Conservation (phyloP, 2,888 invertebrate species). For the Cheiracanthium punctorium region DNA sequence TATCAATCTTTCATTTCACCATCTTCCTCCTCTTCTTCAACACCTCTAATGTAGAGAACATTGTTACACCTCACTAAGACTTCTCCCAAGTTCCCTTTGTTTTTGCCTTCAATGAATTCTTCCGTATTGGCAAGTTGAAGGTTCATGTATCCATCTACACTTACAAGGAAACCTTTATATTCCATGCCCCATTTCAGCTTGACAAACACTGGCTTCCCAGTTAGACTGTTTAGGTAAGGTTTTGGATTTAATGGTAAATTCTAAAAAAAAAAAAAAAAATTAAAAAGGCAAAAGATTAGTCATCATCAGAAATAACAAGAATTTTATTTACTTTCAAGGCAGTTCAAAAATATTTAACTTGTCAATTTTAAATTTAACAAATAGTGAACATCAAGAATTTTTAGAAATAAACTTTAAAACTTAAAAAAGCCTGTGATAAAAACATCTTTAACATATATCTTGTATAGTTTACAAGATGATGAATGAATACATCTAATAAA, state of each 20-base stretch:
- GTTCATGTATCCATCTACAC: conserved; percentile 99
- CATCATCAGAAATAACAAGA: too few relatives aligned
- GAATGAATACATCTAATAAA: too few relatives aligned
- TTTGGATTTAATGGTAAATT: conserved; percentile 99
- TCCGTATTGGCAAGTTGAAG: conserved; percentile 98
- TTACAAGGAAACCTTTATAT: conserved; percentile 98
- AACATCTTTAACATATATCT: too few relatives aligned
- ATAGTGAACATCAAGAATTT: too few relatives aligned
- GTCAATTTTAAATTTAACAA: too few relatives aligned
- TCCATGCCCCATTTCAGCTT: conserved; percentile 99
- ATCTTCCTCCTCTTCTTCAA: conserved; percentile 97
- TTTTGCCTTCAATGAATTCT: conserved; percentile 94
- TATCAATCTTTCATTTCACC: conserved; percentile 84
- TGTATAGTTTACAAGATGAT: too few relatives aligned
- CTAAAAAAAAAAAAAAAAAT: conserved; percentile 24
- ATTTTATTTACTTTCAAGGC: too few relatives aligned
- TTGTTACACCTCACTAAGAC: conserved; percentile 95
- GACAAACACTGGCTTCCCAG: conserved; percentile 98
- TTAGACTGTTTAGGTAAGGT: conserved; percentile 97
- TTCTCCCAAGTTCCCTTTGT: conserved; percentile 96
- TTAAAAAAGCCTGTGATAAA: too few relatives aligned
- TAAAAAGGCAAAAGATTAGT: too few relatives aligned
- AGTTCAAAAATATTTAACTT: too few relatives aligned
- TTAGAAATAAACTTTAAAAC: too few relatives aligned
- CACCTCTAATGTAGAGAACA: conserved; percentile 94